Percentiles rank a stretch among this genome's conserved stretches.
phyloP scores from a whole-genome alignment of 2,797 vertebrate genomes.

The Balearica regulorum region DNA sequence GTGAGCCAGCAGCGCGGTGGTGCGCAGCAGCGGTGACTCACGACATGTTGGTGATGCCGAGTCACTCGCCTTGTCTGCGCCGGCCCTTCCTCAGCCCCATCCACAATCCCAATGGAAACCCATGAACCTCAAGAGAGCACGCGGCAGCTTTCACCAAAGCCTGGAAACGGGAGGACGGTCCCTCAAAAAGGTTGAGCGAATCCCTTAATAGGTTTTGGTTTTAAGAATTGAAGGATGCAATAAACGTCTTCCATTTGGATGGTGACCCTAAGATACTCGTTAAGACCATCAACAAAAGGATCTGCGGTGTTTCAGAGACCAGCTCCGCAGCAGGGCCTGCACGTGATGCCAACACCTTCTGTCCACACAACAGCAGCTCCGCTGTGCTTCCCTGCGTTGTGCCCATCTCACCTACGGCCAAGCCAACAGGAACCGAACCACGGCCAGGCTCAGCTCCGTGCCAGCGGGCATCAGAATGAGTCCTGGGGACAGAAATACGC shows the following conservation, averaged over 20 bases:
- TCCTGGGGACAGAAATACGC: neutral
- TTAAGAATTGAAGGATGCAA: neutral
- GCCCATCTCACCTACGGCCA: neutral
- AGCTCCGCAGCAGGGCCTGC: neutral
- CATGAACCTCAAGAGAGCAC: accelerated
- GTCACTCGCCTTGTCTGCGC: neutral
- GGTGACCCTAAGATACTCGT: neutral
- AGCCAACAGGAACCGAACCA: neutral
- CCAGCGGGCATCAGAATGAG: neutral
- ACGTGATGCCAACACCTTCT: accelerated
- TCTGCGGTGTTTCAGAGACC: neutral
- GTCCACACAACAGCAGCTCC: neutral
- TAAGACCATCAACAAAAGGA: neutral
- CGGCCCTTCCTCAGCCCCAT: neutral
- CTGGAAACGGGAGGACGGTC: accelerated
- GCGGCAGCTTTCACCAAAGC: neutral
- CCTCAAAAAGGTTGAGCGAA: neutral
- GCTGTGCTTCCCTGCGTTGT: accelerated
- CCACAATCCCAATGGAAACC: neutral
- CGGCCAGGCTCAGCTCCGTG: accelerated
- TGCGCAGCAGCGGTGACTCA: neutral
- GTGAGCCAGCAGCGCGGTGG: neutral
- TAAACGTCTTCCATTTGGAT: neutral
- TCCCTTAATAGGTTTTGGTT: neutral
- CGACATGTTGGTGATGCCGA: neutral